Evolutionary conservation across 2,888 invertebrate species (phyloP).

Genomic region (Phragmatobia fuliginosa): DNA sequence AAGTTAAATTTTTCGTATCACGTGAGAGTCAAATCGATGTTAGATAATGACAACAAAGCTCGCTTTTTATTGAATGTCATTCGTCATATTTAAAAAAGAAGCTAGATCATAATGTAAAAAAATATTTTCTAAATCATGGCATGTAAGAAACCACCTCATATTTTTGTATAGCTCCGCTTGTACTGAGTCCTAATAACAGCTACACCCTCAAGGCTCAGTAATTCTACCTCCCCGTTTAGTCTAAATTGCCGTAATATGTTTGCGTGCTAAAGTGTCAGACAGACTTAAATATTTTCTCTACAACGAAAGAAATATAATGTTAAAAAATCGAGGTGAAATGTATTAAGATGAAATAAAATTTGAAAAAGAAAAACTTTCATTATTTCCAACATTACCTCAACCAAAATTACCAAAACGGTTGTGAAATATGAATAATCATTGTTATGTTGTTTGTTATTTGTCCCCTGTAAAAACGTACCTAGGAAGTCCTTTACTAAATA

Average conservation of each 20-base stretch:
- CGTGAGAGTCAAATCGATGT: no score
- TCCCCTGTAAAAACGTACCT: neutral
- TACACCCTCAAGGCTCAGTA: constrained; percentile 53
- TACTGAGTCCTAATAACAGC: constrained; percentile 38
- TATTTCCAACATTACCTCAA: neutral
- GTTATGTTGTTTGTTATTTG: neutral
- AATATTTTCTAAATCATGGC: neutral
- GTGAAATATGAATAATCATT: neutral
- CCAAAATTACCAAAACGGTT: neutral
- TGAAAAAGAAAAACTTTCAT: neutral
- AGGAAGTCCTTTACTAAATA: neutral
- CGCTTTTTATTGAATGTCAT: neutral
- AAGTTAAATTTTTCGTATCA: no score
- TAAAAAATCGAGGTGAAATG: constrained; percentile 28
- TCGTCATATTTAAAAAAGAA: neutral
- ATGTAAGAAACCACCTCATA: neutral
- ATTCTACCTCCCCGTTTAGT: constrained; percentile 55
- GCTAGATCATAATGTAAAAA: neutral
- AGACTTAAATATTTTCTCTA: constrained; percentile 70
- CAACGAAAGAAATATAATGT: constrained; percentile 54
- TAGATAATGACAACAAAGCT: no score
- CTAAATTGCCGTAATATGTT: constrained; percentile 77
- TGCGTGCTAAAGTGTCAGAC: constrained; percentile 70
- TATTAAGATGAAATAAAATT: constrained; percentile 8
- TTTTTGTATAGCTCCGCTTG: constrained; percentile 19